A percentile compares a stretch with the other conserved stretches of the same genome.
phyloP scores from a whole-genome alignment of 2,113 vertebrate genomes.

The Lamprologus speciosus region DNA sequence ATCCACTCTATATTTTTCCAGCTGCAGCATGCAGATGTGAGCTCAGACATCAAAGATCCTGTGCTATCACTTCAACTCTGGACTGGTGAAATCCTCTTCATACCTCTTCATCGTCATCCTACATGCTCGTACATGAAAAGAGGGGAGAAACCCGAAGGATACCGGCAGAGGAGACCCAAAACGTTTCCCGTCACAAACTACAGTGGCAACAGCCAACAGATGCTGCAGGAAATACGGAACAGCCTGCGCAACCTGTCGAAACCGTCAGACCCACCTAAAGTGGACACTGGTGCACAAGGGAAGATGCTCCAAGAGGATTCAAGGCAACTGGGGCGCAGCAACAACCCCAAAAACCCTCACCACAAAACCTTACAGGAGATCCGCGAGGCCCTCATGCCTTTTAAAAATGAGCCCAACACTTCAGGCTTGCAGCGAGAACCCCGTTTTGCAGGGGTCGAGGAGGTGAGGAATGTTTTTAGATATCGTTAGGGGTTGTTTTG shows the following conservation, averaged over 20 bases:
- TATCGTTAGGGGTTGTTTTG: background rate
- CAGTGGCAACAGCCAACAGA: slow-evolving; percentile 91
- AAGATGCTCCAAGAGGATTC: slow-evolving; percentile 82
- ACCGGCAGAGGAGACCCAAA: slow-evolving; percentile 98
- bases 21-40: slow-evolving; percentile 44
- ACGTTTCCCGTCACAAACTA: slow-evolving; percentile 94
- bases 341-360: slow-evolving; percentile 80
- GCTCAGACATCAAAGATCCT: background rate
- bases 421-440: slow-evolving; percentile 78
- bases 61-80: background rate
- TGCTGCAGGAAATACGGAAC: slow-evolving; percentile 97
- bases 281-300: slow-evolving; percentile 61
- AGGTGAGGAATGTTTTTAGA: slow-evolving; percentile 71
- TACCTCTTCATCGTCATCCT: slow-evolving; percentile 63
- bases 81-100: slow-evolving; percentile 58
- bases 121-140: slow-evolving; percentile 97
- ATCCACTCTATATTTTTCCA: background rate
- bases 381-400: slow-evolving; percentile 87
- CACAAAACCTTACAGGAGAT: slow-evolving; percentile 95
- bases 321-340: slow-evolving; percentile 82
- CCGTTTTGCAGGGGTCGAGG: slow-evolving; percentile 85
- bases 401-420: slow-evolving; percentile 79
- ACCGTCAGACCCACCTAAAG: slow-evolving; percentile 83
- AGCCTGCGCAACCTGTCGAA: slow-evolving; percentile 90
- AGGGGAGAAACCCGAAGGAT: slow-evolving; percentile 92